phyloP scores from a whole-genome alignment of 2,888 invertebrate species.

The Acrobasis suavella region DNA sequence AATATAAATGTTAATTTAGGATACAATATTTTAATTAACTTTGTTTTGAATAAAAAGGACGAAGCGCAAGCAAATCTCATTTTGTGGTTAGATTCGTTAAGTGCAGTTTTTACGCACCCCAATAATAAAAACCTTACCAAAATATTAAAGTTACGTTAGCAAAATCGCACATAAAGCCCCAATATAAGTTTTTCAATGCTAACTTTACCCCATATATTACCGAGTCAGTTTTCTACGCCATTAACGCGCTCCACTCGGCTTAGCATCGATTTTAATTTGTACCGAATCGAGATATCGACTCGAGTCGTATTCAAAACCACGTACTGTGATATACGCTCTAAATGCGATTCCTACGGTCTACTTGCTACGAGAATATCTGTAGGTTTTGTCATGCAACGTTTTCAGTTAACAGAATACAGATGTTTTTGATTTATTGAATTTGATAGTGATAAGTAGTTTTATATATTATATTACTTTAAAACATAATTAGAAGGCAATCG shows the following conservation, averaged over 20 bases:
- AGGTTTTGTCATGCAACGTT: conserved; percentile 11
- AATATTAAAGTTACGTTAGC: conserved; percentile 13
- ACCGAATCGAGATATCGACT: conserved; percentile 34
- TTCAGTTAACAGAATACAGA: too few relatives aligned
- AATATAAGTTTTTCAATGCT: conserved; percentile 44
- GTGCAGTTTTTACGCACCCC: not conserved
- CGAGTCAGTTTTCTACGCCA: conserved; percentile 56
- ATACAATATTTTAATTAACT: too few relatives aligned
- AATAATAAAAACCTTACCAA: conserved; percentile 21
- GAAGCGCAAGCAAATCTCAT: not conserved
- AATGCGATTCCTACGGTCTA: conserved; percentile 39
- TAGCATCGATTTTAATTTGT: conserved; percentile 55
- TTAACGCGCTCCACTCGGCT: conserved; percentile 47
- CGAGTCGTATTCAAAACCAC: conserved; percentile 38
- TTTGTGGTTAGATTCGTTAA: not conserved
- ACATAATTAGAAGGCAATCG: too few relatives aligned
- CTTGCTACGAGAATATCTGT: conserved; percentile 35
- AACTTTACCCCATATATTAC: conserved; percentile 47
- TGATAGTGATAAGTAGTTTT: too few relatives aligned
- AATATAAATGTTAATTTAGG: too few relatives aligned
- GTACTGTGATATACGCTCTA: conserved; percentile 40
- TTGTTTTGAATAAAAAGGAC: too few relatives aligned
- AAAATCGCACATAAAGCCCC: not conserved
- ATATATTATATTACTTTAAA: too few relatives aligned
- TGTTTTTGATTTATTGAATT: too few relatives aligned